Evolutionary conservation across 2,888 invertebrate species (phyloP).

Genomic region (Argyresthia albistria): DNA sequence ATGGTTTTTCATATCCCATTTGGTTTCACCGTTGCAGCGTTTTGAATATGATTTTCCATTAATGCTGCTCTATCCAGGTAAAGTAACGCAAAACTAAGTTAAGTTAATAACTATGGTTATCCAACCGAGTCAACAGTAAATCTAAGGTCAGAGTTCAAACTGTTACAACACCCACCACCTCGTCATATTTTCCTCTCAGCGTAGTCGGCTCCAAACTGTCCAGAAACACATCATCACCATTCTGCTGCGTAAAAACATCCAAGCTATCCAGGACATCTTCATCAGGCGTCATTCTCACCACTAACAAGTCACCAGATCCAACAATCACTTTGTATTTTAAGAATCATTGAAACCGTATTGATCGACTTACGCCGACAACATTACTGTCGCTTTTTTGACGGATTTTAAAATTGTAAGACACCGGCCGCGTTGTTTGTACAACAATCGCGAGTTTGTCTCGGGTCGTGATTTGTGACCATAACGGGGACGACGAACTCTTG

Average conservation of each 20-base stretch:
- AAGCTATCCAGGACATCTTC: constrained; percentile 52
- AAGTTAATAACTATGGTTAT: no score
- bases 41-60: no score
- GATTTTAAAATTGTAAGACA: neutral
- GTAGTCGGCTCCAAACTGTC: constrained; percentile 54
- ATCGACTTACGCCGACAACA: neutral
- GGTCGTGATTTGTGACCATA: constrained; percentile 40
- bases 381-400: neutral
- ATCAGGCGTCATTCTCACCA: constrained; percentile 19
- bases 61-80: no score
- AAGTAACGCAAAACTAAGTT: no score
- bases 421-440: neutral
- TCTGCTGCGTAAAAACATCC: constrained; percentile 42
- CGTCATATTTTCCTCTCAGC: constrained; percentile 38
- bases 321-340: no score
- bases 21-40: no score
- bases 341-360: no score
- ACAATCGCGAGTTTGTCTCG: constrained; percentile 21
- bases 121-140: no score
- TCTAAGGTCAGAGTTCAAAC: neutral
- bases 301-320: no score
- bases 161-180: constrained; percentile 11
- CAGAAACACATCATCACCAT: constrained; percentile 38
- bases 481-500: constrained; percentile 56
- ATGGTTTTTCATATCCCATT: no score